These are phyloP conservation scores for rat (Rattus norvegicus) DNA, from an alignment of 2,113 vertebrate species.

Conservation along the genomic window DNA sequence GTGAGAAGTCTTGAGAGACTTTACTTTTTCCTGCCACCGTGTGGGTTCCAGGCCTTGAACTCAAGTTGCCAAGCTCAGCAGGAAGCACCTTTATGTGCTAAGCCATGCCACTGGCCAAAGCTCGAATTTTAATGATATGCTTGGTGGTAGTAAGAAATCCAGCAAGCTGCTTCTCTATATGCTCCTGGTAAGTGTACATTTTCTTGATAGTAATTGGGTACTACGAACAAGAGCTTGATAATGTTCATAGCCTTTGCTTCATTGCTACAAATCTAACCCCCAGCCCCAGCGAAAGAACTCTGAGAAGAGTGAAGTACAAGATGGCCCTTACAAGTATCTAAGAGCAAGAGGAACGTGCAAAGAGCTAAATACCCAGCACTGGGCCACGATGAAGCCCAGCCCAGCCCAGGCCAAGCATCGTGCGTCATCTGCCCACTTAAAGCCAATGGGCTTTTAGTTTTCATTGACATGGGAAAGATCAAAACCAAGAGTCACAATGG, in stretches of 20 bases:
- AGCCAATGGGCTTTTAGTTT: neutral
- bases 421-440: neutral
- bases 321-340: neutral
- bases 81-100: neutral
- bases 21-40: neutral
- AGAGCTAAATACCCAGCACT: neutral
- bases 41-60: neutral
- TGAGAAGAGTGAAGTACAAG: neutral
- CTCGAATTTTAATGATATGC: neutral
- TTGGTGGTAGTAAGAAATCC: neutral
- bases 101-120: neutral
- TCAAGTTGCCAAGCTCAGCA: neutral
- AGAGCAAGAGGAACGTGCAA: neutral
- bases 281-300: neutral
- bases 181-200: neutral
- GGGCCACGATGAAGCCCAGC: neutral
- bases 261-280: neutral
- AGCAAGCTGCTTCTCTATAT: neutral
- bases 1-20: neutral
- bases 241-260: neutral
- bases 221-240: constrained; percentile 3
- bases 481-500: neutral
- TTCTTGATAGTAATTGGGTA: constrained; percentile 40
- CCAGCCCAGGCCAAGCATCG: neutral
- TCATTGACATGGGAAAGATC: constrained; percentile 12